These are phyloP conservation scores for Parnassius apollo DNA, from an alignment of 2,888 invertebrate genomes.

Conservation along the genomic window DNA sequence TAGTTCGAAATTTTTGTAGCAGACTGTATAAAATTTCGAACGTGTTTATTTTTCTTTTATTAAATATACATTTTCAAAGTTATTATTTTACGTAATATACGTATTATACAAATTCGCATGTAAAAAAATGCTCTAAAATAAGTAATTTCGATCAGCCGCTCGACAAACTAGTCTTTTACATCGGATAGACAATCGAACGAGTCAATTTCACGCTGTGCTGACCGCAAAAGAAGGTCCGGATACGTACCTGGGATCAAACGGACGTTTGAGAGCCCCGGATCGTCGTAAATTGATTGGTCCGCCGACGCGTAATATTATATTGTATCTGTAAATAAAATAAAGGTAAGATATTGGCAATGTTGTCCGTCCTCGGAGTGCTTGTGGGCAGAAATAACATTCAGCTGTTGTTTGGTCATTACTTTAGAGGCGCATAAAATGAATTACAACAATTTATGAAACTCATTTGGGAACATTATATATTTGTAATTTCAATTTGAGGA, in stretches of 20 bases:
- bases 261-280: slow-evolving; percentile 41
- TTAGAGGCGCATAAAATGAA: too few relatives aligned
- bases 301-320: slow-evolving; percentile 15
- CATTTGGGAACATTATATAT: too few relatives aligned
- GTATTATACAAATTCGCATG: too few relatives aligned
- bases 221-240: slow-evolving; percentile 50
- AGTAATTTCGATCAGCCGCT: slow-evolving; percentile 37
- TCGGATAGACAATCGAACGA: slow-evolving; percentile 55
- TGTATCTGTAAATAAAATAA: neutral
- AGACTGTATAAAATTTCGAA: too few relatives aligned
- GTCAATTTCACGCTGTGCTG: slow-evolving; percentile 26
- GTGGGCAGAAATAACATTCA: neutral
- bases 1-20: too few relatives aligned
- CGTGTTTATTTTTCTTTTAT: too few relatives aligned
- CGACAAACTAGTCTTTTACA: slow-evolving; percentile 52
- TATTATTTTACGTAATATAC: too few relatives aligned
- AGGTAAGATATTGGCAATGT: neutral
- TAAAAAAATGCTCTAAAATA: slow-evolving; percentile 23
- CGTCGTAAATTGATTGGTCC: slow-evolving; percentile 48
- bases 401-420: too few relatives aligned
- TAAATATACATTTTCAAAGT: too few relatives aligned
- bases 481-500: too few relatives aligned
- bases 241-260: slow-evolving; percentile 48
- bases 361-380: neutral
- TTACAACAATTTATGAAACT: too few relatives aligned